These are phyloP conservation scores for Lithosia quadra DNA, from an alignment of 2,888 invertebrate genomes.

Conservation along the genomic window DNA sequence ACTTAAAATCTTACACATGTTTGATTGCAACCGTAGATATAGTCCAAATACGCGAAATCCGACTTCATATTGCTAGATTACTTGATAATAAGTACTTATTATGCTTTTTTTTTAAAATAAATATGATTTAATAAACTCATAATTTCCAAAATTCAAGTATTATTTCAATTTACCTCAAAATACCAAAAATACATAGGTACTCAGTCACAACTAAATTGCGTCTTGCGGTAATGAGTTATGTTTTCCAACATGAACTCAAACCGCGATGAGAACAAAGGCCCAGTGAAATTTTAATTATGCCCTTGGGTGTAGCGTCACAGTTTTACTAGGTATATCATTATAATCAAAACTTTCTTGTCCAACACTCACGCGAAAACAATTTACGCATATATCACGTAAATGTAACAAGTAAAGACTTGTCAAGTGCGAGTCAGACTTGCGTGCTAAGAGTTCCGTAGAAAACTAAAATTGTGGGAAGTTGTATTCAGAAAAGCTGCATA, in stretches of 20 bases:
- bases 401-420: conserved; percentile 33
- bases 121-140: too few species aligned
- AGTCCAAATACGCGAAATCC: too few species aligned
- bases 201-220: neutral
- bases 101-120: too few species aligned
- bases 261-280: conserved; percentile 1
- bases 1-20: too few species aligned
- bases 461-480: too few species aligned
- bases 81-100: too few species aligned
- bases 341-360: conserved; percentile 36
- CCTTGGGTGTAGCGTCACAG: conserved; percentile 14
- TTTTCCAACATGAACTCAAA: neutral
- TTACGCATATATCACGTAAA: conserved; percentile 69
- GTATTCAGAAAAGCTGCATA: too few species aligned
- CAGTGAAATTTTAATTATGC: conserved; percentile 10
- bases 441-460: too few species aligned
- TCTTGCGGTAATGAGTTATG: too few species aligned
- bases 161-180: neutral
- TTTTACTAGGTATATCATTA: conserved; percentile 31
- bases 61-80: too few species aligned
- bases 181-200: neutral
- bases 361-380: conserved; percentile 59
- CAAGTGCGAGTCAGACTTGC: too few species aligned
- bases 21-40: too few species aligned
- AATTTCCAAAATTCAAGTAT: neutral